These are phyloP conservation scores for Tribolium madens DNA, from an alignment of 1,140 invertebrate genomes.

Conservation along the genomic window DNA sequence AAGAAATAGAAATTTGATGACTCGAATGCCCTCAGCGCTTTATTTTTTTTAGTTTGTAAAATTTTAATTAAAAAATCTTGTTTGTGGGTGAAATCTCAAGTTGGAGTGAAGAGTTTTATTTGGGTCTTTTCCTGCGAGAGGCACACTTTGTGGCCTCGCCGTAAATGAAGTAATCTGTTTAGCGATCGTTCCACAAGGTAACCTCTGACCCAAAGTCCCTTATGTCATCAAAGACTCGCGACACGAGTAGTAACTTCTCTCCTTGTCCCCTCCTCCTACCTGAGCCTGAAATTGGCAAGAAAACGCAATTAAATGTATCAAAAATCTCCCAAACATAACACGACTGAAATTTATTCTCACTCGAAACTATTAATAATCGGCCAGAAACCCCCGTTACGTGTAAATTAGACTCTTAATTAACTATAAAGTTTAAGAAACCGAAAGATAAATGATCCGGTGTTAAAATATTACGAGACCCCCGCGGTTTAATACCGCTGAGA, in stretches of 20 bases:
- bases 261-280: background rate
- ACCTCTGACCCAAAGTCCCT: slow-evolving; percentile 46
- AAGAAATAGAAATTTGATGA: too few species aligned
- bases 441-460: slow-evolving; percentile 40
- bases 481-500: slow-evolving; percentile 29
- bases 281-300: slow-evolving; percentile 34
- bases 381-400: slow-evolving; percentile 11
- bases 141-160: background rate
- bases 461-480: slow-evolving; percentile 42
- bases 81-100: too few species aligned
- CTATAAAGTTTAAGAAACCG: slow-evolving; percentile 38
- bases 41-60: too few species aligned
- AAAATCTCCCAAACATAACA: background rate
- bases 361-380: slow-evolving; percentile 6
- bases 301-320: slow-evolving; percentile 34
- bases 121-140: too few species aligned
- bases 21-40: too few species aligned
- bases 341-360: slow-evolving; percentile 6
- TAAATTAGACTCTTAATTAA: slow-evolving; percentile 33
- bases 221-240: slow-evolving; percentile 45
- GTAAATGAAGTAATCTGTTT: slow-evolving; percentile 47
- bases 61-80: too few species aligned
- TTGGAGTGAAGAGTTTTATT: too few species aligned
- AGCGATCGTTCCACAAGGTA: slow-evolving; percentile 46
- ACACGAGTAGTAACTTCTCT: slow-evolving; percentile 34